phyloP scores from a whole-genome alignment of 2,888 invertebrate genomes.

The Sussaba pulchella region DNA sequence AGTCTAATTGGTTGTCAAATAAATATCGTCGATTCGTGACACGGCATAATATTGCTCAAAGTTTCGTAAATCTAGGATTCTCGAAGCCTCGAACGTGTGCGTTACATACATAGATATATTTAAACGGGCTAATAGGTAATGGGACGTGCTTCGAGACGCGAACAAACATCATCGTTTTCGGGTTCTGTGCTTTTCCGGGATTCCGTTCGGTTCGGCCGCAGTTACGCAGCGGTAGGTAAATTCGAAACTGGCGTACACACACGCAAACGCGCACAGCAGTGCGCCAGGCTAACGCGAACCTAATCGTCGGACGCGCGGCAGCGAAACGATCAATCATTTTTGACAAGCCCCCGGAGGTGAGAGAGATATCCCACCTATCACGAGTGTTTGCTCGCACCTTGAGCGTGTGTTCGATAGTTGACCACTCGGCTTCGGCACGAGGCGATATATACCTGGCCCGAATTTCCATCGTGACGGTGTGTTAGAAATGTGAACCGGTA shows the following conservation, averaged over 20 bases:
- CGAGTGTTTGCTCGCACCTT: constrained; percentile 51
- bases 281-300: constrained; percentile 49
- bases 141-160: constrained; percentile 75
- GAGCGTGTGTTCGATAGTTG: constrained; percentile 39
- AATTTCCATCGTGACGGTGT: neutral
- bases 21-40: constrained; percentile 12
- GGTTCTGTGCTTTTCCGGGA: constrained; percentile 32
- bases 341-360: constrained; percentile 12
- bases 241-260: constrained; percentile 28
- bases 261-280: too few relatives aligned
- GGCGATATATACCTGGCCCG: constrained; percentile 31
- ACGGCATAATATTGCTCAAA: constrained; percentile 32
- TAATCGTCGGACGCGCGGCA: constrained; percentile 52
- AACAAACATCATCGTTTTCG: constrained; percentile 72
- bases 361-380: constrained; percentile 55
- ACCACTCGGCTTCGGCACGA: neutral
- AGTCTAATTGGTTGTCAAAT: neutral
- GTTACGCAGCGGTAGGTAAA: constrained; percentile 45
- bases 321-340: constrained; percentile 63
- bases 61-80: constrained; percentile 33
- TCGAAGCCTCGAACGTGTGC: constrained; percentile 1
- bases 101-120: constrained; percentile 10
- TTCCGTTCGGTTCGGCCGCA: constrained; percentile 20
- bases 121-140: constrained; percentile 46
- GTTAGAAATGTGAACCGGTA: neutral